Percentiles rank a stretch among this genome's conserved stretches.
phyloP scores from a whole-genome alignment of 2,888 invertebrate species.

The Limnephilus lunatus region DNA sequence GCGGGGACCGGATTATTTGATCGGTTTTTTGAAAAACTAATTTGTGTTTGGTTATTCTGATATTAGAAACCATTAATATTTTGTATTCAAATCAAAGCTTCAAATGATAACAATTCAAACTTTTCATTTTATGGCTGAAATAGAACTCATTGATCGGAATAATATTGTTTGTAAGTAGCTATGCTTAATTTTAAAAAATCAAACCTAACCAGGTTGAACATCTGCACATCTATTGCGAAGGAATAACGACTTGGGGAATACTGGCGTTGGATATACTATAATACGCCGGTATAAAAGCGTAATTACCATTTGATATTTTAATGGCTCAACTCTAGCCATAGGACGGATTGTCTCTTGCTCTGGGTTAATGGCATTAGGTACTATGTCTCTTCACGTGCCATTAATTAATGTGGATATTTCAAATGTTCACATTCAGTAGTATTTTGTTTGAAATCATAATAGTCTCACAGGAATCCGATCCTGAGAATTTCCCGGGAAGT shows the following conservation, averaged over 20 bases:
- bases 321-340: background rate
- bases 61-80: too few species aligned
- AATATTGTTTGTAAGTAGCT: background rate
- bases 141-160: background rate
- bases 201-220: background rate
- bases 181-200: background rate
- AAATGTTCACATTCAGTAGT: background rate
- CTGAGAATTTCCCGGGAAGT: background rate
- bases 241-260: background rate
- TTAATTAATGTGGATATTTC: background rate
- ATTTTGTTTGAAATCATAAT: too few species aligned
- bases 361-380: background rate
- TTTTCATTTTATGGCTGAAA: too few species aligned
- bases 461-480: background rate
- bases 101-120: too few species aligned
- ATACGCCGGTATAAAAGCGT: background rate
- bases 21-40: too few species aligned
- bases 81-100: too few species aligned
- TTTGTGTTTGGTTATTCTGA: too few species aligned
- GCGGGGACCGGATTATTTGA: too few species aligned
- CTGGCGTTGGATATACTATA: background rate
- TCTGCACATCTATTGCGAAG: background rate
- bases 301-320: background rate
- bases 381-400: background rate
- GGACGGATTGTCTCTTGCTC: background rate